A percentile compares a stretch with the other conserved stretches of the same genome.
phyloP scores from a whole-genome alignment of 2,797 vertebrate genomes.

The Galaxias olidus region DNA sequence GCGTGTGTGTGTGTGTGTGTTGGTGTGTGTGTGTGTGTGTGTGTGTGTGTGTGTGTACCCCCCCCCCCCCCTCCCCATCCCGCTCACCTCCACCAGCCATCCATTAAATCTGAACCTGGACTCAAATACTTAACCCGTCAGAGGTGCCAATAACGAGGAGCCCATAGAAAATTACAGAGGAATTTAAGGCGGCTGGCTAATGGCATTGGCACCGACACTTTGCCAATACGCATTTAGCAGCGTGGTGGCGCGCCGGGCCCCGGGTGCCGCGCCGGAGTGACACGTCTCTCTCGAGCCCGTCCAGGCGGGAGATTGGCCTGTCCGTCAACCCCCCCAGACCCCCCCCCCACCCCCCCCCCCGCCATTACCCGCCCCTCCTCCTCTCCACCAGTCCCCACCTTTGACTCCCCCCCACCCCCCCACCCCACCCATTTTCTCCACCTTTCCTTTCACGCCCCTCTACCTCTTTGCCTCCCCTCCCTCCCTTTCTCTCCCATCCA shows the following conservation, averaged over 20 bases:
- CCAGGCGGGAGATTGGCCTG: constrained; percentile 73
- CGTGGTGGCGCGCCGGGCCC: constrained; percentile 74
- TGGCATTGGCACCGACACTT: constrained; percentile 67
- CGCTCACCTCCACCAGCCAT: constrained; percentile 50
- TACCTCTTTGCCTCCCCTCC: no score
- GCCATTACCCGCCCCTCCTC: constrained; percentile 28
- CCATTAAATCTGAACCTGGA: constrained; percentile 70
- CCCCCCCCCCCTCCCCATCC: constrained; percentile 4
- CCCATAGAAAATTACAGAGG: constrained; percentile 74
- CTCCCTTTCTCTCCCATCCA: no score
- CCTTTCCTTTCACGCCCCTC: constrained; percentile 15
- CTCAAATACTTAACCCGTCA: constrained; percentile 71
- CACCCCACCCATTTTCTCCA: background rate
- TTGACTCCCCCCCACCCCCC: background rate
- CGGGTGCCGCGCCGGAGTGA: constrained; percentile 71
- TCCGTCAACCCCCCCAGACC: constrained; percentile 56
- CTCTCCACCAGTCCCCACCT: background rate
- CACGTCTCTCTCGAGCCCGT: constrained; percentile 71
- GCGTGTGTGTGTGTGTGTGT: background rate
- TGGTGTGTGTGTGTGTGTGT: background rate
- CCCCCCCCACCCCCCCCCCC: constrained; percentile 65
- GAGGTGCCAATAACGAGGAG: constrained; percentile 74
- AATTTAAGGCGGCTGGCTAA: constrained; percentile 70
- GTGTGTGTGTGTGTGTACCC: background rate
- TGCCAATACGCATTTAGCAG: constrained; percentile 65